These are phyloP conservation scores for Phortica variegata DNA, from an alignment of 1,140 invertebrate genomes.

Conservation along the genomic window DNA sequence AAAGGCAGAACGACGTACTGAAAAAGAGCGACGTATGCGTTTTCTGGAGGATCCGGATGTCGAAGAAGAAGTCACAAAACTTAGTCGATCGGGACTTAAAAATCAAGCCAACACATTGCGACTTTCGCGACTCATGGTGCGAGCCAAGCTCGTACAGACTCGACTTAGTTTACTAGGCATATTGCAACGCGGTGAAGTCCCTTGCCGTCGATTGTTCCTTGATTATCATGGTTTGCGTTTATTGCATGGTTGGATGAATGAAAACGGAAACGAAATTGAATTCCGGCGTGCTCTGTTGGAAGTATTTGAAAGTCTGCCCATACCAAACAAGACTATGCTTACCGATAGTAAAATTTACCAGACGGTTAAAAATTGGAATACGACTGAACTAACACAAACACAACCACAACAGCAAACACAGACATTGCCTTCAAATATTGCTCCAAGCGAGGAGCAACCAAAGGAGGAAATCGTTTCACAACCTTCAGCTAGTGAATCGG, in stretches of 20 bases:
- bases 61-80: constrained; percentile 75
- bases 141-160: constrained; percentile 77
- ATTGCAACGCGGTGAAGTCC: constrained; percentile 72
- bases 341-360: constrained; percentile 86
- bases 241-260: constrained; percentile 87
- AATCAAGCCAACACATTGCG: constrained; percentile 86
- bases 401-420: constrained; percentile 24
- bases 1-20: background rate
- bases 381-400: constrained; percentile 35
- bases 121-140: constrained; percentile 86
- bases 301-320: constrained; percentile 79
- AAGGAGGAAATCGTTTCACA: too few species aligned
- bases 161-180: constrained; percentile 71
- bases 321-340: constrained; percentile 89
- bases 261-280: constrained; percentile 59
- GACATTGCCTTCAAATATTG: background rate
- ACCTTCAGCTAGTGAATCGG: background rate
- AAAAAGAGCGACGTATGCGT: constrained; percentile 12
- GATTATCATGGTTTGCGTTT: constrained; percentile 92
- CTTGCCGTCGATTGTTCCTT: constrained; percentile 83
- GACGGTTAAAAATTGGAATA: constrained; percentile 79
- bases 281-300: constrained; percentile 75
- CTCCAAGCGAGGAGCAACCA: background rate
- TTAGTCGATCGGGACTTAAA: constrained; percentile 74
- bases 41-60: constrained; percentile 62